Conservation (phyloP, 2,888 invertebrate species). For the Eudemis profundana region DNA sequence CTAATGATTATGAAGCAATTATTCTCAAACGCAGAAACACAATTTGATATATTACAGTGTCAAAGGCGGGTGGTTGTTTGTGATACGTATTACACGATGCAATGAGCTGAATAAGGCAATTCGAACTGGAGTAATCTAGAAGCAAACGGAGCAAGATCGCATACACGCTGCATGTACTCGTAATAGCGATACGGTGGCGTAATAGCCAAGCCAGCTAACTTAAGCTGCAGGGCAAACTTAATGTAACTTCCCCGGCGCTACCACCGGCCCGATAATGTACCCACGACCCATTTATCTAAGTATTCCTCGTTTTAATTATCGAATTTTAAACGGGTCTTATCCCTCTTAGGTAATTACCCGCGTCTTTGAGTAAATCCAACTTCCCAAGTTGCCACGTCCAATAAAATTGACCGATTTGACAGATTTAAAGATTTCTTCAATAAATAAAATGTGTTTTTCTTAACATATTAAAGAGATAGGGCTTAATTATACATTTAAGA, state of each 20-base stretch:
- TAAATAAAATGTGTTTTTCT: no score
- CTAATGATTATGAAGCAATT: background rate
- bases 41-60: slow-evolving; percentile 48
- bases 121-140: slow-evolving; percentile 61
- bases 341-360: slow-evolving; percentile 25
- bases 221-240: slow-evolving; percentile 68
- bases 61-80: slow-evolving; percentile 54
- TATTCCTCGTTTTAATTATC: slow-evolving; percentile 33
- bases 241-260: slow-evolving; percentile 60
- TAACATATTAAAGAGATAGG: no score
- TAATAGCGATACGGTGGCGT: slow-evolving; percentile 49
- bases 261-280: slow-evolving; percentile 37
- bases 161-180: slow-evolving; percentile 41
- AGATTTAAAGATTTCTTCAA: background rate
- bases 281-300: slow-evolving; percentile 38
- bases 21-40: slow-evolving; percentile 45
- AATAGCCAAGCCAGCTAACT: slow-evolving; percentile 61
- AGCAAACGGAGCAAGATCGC: slow-evolving; percentile 57
- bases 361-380: slow-evolving; percentile 29
- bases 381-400: slow-evolving; percentile 13
- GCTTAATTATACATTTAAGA: no score
- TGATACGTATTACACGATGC: slow-evolving; percentile 64
- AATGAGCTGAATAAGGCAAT: slow-evolving; percentile 66
- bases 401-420: slow-evolving; percentile 9
- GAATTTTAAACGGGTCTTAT: slow-evolving; percentile 38